Percentiles rank a stretch among this genome's conserved stretches.
These are phyloP conservation scores for Hetaerina titia DNA, from an alignment of 2,888 invertebrate species.

Conservation along the genomic window DNA sequence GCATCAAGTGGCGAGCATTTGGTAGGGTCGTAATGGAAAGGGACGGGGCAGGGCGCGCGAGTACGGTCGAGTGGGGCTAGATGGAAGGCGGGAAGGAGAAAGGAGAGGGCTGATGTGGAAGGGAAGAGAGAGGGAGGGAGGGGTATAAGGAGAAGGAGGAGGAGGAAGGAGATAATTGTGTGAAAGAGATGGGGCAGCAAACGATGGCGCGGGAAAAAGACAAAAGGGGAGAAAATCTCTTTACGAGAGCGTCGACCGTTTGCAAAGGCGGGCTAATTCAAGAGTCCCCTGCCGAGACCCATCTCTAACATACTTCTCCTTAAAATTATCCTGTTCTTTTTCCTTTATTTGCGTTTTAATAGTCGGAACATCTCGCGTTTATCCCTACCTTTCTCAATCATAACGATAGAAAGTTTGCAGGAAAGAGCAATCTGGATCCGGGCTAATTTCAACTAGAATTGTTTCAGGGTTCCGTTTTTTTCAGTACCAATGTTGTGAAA, in stretches of 20 bases:
- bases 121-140: neutral
- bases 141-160: neutral
- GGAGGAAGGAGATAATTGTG: neutral
- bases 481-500: too few species aligned
- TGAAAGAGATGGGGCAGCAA: neutral
- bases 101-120: neutral
- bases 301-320: neutral
- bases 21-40: neutral
- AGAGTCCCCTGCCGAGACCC: neutral
- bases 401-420: too few species aligned
- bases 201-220: neutral
- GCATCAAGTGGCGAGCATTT: conserved; percentile 2
- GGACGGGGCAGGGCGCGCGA: neutral
- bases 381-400: neutral
- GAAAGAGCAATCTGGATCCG: too few species aligned
- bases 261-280: neutral
- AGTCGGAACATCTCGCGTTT: neutral
- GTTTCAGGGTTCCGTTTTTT: too few species aligned
- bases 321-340: neutral
- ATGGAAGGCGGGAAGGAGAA: too few species aligned
- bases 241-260: neutral
- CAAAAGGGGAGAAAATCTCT: neutral
- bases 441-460: too few species aligned
- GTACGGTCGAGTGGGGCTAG: neutral
- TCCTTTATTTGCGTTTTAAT: neutral